Base-by-base conservation (phyloP, 2,797 vertebrate genomes). In the Tokudaia muenninki region DNA sequence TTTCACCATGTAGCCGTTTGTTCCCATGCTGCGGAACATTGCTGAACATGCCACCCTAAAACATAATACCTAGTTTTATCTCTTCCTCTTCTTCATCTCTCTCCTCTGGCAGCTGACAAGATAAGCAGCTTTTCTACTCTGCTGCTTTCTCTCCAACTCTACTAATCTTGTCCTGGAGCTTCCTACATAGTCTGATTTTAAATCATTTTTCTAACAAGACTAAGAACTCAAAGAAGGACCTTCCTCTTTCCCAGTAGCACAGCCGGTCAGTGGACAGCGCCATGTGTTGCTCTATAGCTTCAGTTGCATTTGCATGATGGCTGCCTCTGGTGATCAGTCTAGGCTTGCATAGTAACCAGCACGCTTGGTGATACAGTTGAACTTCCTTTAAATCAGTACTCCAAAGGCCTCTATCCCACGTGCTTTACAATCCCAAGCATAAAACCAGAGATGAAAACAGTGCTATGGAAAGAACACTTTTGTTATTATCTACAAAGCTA, bases 221-320 rank as follows among this genome's bases (percentile, higher is more conserved):
- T 72, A 72, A 55, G 67, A 72, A 41, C 67, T 16, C 8, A 3
- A 7, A 87, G 11, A 16, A 13, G 47, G 31, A 52, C 52, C 31
- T 10, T 3, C 12, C n/a, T 29, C 22, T 87, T 87, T n/a, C 50
- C n/a, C 22, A 29, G 21, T 16, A 72, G 2, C 8, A 16, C 12
- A 31, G 92, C 81, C 59, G 65, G 78, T 57, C 80, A 80, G 79
- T 94, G 96, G 61, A 26, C 84, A 93, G n/a, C 52, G 55, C 26
- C 29, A 75, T 75, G 1, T 61, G 44, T 86, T 63, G 63, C 74
- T 92, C 50, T 59, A 47, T 87, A 94, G 88, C 52, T 75, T 93
- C 90, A 82, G 84, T 65, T 37, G 82, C 75, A 93, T 72, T 41
- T 94, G 59, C 34, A n/a, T 83, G 74, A 86, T 83, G 88, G 87